Base-by-base conservation (phyloP, 2,797 vertebrate genomes). In the Lagodon rhomboides region DNA sequence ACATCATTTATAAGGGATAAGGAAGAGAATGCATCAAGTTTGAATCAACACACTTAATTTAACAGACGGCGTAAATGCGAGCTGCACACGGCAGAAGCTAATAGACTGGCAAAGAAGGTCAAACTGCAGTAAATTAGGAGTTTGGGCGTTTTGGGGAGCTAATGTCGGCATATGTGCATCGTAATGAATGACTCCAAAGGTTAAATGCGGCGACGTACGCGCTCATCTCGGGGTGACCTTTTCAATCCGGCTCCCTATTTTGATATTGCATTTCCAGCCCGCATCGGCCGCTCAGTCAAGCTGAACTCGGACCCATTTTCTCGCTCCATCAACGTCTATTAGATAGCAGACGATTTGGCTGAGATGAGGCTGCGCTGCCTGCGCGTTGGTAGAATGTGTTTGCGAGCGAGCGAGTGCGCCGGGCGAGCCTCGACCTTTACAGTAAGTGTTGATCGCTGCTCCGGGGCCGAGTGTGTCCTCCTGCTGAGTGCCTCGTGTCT, bases 301-400 rank as follows among this genome's bases (percentile, higher is more conserved):
- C 66, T 2, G 3, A 79, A 75, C 55, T 18, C 62, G 1, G 47
- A 47, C 12, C 44, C 22, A 22, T 51, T n/a, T n/a, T 69, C 30
- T 51, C 0, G 0, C 71, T 62, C 73, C 71, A 58, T 82, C 77
- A 82, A 1, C 0, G 1, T 77, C 78, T 80, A 68, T 84, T 83
- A 81, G 73, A 80, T 78, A 77, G 74, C 61, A 71, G 58, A 74
- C 75, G 18, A 46, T 75, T 68, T 16, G 25, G 61, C 77, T 66
- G 53, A 82, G 75, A 85, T 80, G 50, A 77, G 65, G 60, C 71
- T 27, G 18, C 6, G 0, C 61, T 66, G 54, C 53, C 49, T 59
- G 69, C 61, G 17, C 59, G 16, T 46, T 10, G 38, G 50, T 12
- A 62, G 58, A 62, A 22, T 60, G 50, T 80, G 44, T 73, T 64